Evolutionary conservation across 1,140 invertebrate genomes (phyloP), one percentile per base, ranked within the genome.

Genomic region (Zaprionus kolodkinae): DNA sequence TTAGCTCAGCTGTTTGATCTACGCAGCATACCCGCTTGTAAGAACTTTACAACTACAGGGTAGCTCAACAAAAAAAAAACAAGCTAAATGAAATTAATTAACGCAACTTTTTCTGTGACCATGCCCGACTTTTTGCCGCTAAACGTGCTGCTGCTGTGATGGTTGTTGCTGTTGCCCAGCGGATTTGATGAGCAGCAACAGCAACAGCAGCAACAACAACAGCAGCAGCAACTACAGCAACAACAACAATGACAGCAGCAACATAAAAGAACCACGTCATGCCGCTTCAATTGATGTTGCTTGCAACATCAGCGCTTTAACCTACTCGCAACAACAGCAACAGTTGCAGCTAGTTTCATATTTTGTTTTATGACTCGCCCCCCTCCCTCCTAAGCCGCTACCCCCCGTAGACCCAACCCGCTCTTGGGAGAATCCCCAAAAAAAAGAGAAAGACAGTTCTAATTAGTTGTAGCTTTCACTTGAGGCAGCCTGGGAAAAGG

Each of bases 51-150:
- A 25, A n/a, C 27, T 65, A 30, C 50, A 66, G 59, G 35, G 59
- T 40, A 25, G 25, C 15, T 50, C 45, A 25, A 27, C 54, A 2
- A 21, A 21, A 21, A 63, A 38, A 48, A 40, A 50, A 65, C 56
- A 43, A 57, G 10, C 17, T 59, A 63, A 76, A 69, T 67, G 57
- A 69, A 79, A 76, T 78, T 75, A 78, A 81, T 78, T 81, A 78
- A 78, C 71, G 71, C 75, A 78, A 77, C 64, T 61, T 66, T 71
- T 60, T 35, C 50, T 54, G 43, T 71, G 48, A 43, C 50, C 56
- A 60, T 54, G 45, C 54, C 30, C 30, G 25, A 60, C 71, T 60
- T 54, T 50, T 36, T 54, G 10, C 21, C 27, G 52, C 59, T 68
- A 43, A 38, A 6, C 35, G 48, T 56, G 65, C 30, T 61, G 21